phyloP scores from a whole-genome alignment of 2,888 invertebrate species.

The Sinodicranocentrus sp. region DNA sequence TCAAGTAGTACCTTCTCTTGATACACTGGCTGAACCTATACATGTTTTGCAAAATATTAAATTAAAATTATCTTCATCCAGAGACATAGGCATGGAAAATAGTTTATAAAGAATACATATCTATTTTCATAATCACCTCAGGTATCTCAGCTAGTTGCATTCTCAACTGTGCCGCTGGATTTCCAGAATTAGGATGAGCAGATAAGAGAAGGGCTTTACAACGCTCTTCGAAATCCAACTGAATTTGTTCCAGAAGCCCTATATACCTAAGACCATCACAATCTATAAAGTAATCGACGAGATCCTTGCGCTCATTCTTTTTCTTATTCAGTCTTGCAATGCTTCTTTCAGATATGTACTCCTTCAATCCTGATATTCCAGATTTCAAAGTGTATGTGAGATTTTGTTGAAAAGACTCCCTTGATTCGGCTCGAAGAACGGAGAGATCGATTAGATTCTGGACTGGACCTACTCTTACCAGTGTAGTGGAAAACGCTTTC shows the following conservation, averaged over 20 bases:
- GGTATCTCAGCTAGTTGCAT: constrained; percentile 3
- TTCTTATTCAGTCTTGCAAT: neutral
- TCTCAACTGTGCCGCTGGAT: constrained; percentile 1
- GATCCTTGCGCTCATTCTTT: constrained; percentile 4
- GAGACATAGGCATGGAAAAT: neutral
- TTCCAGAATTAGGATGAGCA: neutral
- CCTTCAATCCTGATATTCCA: constrained; percentile 37
- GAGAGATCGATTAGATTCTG: constrained; percentile 24
- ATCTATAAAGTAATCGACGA: constrained; percentile 51
- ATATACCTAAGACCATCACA: constrained; percentile 45
- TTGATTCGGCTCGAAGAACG: constrained; percentile 11
- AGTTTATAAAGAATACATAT: too few relatives aligned
- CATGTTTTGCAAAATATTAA: neutral
- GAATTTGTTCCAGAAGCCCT: constrained; percentile 46
- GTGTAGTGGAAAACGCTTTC: neutral
- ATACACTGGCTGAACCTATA: constrained; percentile 28
- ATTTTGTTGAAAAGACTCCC: neutral
- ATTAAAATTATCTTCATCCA: neutral
- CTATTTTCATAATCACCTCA: constrained; percentile 20
- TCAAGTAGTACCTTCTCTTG: constrained; percentile 62
- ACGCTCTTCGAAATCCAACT: constrained; percentile 45
- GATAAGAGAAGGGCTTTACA: constrained; percentile 6
- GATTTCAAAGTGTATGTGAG: constrained; percentile 27
- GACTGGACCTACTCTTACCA: neutral
- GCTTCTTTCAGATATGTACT: constrained; percentile 23